phyloP scores from a whole-genome alignment of 2,797 vertebrate species.

The Scyliorhinus canicula region DNA sequence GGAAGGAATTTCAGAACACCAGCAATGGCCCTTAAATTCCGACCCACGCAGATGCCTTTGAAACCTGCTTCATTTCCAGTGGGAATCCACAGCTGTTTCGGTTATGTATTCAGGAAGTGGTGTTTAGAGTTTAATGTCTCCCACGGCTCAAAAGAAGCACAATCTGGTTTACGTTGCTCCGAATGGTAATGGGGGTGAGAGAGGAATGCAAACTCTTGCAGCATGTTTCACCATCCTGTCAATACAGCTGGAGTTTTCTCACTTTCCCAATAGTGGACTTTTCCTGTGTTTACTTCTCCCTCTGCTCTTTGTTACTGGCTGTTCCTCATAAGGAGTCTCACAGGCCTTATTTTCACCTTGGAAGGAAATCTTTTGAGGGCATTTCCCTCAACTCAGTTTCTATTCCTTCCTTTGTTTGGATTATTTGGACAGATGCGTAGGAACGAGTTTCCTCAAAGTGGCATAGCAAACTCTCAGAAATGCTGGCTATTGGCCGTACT shows the following conservation, averaged over 20 bases:
- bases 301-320: background rate
- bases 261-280: background rate
- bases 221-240: background rate
- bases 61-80: background rate
- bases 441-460: background rate
- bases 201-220: conserved; percentile 12
- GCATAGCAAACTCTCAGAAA: background rate
- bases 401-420: background rate
- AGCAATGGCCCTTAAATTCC: background rate
- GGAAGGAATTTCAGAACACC: conserved; percentile 5
- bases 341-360: background rate
- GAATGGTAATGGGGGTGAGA: background rate
- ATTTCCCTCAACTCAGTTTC: background rate
- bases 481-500: too few species aligned
- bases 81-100: conserved; percentile 13
- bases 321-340: background rate
- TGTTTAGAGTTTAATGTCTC: conserved; percentile 1
- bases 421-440: background rate
- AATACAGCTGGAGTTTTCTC: background rate
- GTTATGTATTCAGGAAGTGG: background rate
- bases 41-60: background rate
- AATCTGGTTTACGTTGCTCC: background rate
- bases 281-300: background rate
- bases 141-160: background rate
- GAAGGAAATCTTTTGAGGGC: background rate